Conservation (phyloP, 2,113 vertebrate species). For the Setophaga kirtlandii region DNA sequence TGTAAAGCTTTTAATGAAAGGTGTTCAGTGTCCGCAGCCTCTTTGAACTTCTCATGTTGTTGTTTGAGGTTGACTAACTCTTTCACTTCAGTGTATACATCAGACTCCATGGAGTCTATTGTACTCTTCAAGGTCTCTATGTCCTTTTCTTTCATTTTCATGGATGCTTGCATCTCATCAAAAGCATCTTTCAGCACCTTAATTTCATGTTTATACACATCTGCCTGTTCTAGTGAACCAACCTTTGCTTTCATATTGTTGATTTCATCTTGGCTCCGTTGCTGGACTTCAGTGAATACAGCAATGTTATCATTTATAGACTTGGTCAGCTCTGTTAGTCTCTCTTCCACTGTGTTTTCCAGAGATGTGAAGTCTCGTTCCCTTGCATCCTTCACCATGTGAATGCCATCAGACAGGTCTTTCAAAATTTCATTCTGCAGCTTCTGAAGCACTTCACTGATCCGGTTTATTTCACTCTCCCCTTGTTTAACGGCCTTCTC, state of each 20-base stretch:
- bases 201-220: slow-evolving; percentile 78
- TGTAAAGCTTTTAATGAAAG: slow-evolving; percentile 79
- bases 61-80: slow-evolving; percentile 86
- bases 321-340: slow-evolving; percentile 87
- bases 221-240: slow-evolving; percentile 70
- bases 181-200: slow-evolving; percentile 75
- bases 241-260: slow-evolving; percentile 82
- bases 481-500: slow-evolving; percentile 82
- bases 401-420: slow-evolving; percentile 88
- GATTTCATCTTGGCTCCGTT: slow-evolving; percentile 85
- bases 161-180: slow-evolving; percentile 76
- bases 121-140: slow-evolving; percentile 79
- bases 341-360: slow-evolving; percentile 90
- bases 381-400: slow-evolving; percentile 88
- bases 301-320: slow-evolving; percentile 89
- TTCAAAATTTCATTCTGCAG: slow-evolving; percentile 90
- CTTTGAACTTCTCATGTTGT: slow-evolving; percentile 84
- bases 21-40: slow-evolving; percentile 72
- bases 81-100: slow-evolving; percentile 89
- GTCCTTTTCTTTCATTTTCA: slow-evolving; percentile 72
- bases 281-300: slow-evolving; percentile 88
- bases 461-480: slow-evolving; percentile 84
- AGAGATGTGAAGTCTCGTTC: slow-evolving; percentile 89
- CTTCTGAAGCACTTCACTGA: slow-evolving; percentile 91
- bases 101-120: slow-evolving; percentile 82